A percentile compares a stretch with the other conserved stretches of the same genome.
phyloP scores from a whole-genome alignment of 2,888 invertebrate species.

The Pasiphila rectangulata region DNA sequence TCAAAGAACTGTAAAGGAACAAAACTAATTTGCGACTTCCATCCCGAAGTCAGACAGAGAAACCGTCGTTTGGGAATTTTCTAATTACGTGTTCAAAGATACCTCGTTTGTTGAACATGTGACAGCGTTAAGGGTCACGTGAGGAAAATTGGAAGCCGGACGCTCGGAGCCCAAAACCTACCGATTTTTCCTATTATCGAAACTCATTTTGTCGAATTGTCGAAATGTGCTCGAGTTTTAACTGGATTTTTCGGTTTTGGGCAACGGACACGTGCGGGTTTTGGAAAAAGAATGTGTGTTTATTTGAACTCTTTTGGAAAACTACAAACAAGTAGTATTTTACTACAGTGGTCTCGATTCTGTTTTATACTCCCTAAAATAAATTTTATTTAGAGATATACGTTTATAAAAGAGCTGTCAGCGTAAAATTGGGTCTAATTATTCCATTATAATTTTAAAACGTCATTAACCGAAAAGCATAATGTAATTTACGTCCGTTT shows the following conservation, averaged over 20 bases:
- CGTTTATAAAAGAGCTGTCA: no score
- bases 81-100: conserved; percentile 81
- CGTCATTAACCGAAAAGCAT: no score
- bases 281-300: not conserved
- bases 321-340: no score
- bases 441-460: no score
- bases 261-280: not conserved
- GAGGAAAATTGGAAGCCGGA: conserved; percentile 69
- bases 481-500: no score
- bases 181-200: conserved; percentile 62
- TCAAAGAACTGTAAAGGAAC: conserved; percentile 39
- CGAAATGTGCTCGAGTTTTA: conserved; percentile 25
- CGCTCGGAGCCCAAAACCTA: conserved; percentile 47
- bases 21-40: conserved; percentile 72
- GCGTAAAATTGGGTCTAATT: no score
- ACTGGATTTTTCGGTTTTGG: conserved; percentile 6
- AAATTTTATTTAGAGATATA: no score
- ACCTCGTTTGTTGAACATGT: conserved; percentile 77
- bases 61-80: conserved; percentile 76
- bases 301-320: no score
- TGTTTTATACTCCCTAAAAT: no score
- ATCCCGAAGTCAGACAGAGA: conserved; percentile 55
- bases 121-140: conserved; percentile 79
- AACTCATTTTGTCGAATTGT: conserved; percentile 55
- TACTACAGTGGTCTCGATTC: no score